Conservation (phyloP, 2,888 invertebrate genomes). For the Thymelicus sylvestris region DNA sequence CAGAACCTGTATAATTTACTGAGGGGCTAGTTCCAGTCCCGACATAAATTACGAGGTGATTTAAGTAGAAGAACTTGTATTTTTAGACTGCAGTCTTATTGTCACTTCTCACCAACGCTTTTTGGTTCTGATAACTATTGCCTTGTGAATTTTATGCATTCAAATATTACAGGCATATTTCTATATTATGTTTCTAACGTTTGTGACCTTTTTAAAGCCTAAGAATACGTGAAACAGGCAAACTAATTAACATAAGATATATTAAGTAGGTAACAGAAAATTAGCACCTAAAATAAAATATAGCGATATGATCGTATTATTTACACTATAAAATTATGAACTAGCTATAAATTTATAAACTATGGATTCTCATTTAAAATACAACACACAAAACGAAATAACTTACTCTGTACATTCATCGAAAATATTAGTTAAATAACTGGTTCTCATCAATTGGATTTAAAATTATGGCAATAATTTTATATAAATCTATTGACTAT, state of each 20-base stretch:
- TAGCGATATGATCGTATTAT: conserved; percentile 62
- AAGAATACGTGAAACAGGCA: conserved; percentile 49
- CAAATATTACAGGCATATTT: conserved; percentile 44
- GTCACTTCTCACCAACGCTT: conserved; percentile 79
- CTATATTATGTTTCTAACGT: conserved; percentile 44
- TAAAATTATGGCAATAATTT: conserved; percentile 75
- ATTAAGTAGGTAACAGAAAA: conserved; percentile 55
- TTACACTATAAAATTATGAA: conserved; percentile 46
- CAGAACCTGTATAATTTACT: conserved; percentile 86
- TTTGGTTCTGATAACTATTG: conserved; percentile 81
- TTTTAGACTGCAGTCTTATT: conserved; percentile 66
- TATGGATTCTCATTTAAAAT: conserved; percentile 67
- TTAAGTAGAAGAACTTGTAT: conserved; percentile 79
- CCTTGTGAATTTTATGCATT: conserved; percentile 53
- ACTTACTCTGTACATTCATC: conserved; percentile 78
- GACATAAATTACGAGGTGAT: conserved; percentile 85
- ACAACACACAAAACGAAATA: conserved; percentile 76
- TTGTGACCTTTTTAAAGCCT: conserved; percentile 65
- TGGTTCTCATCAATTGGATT: conserved; percentile 63
- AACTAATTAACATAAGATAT: conserved; percentile 47
- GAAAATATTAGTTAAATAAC: conserved; percentile 62
- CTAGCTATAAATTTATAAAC: conserved; percentile 75
- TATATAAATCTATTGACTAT: conserved; percentile 52
- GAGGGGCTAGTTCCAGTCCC: conserved; percentile 62
- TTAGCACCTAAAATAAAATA: conserved; percentile 81